These are phyloP conservation scores for Spatulosminthurus flaviceps DNA, from an alignment of 2,888 invertebrate genomes.

Conservation along the genomic window DNA sequence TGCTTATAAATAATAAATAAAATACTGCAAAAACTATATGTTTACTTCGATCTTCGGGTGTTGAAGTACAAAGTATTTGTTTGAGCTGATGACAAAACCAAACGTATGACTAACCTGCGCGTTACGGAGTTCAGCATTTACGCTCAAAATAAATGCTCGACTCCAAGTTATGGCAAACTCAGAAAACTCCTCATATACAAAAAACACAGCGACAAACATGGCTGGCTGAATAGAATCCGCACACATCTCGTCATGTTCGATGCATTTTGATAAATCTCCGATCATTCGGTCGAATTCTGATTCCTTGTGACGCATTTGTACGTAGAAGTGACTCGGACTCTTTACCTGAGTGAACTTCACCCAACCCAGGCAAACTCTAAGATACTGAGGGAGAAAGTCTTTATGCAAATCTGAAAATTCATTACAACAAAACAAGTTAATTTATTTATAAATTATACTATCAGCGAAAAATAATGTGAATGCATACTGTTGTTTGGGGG, in stretches of 20 bases:
- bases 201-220: conserved; percentile 28
- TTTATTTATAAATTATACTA: no score
- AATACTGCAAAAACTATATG: no score
- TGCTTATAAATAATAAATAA: no score
- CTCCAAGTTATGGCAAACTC: conserved; percentile 26
- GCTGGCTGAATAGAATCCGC: neutral
- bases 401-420: neutral
- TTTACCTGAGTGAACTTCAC: conserved; percentile 24
- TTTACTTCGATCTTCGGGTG: no score
- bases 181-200: neutral
- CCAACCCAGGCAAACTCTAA: conserved; percentile 26
- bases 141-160: conserved; percentile 29
- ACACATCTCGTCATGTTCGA: neutral
- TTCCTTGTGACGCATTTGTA: conserved; percentile 22
- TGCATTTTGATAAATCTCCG: neutral
- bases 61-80: no score
- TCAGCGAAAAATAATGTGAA: no score
- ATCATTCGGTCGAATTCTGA: neutral
- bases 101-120: conserved; percentile 38
- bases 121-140: neutral
- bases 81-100: no score
- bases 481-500: neutral
- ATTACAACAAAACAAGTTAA: neutral
- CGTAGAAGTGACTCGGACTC: conserved; percentile 32
- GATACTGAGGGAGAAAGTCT: neutral